Evolutionary conservation across 2,888 invertebrate genomes (phyloP).

Genomic region (Lasius platythorax): DNA sequence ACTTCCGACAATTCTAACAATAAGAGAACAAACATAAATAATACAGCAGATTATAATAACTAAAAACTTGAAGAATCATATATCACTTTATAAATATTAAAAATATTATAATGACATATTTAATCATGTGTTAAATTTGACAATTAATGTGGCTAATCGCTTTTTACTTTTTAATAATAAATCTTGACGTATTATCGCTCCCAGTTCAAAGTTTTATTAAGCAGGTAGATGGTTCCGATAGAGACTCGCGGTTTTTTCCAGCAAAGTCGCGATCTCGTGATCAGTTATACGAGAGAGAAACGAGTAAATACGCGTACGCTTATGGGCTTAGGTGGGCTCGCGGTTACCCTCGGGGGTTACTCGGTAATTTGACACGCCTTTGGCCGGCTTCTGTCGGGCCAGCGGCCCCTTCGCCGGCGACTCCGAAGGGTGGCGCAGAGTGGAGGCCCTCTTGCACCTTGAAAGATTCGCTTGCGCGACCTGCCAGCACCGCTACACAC

Average conservation of each 20-base stretch:
- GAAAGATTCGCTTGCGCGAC: conserved; percentile 69
- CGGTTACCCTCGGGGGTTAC: conserved; percentile 82
- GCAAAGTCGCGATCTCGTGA: conserved; percentile 69
- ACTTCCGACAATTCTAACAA: background rate
- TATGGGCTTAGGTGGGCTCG: conserved; percentile 81
- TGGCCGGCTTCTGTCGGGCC: conserved; percentile 85
- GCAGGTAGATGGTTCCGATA: background rate
- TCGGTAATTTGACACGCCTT: conserved; percentile 84
- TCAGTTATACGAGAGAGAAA: conserved; percentile 66
- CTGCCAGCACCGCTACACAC: conserved; percentile 58
- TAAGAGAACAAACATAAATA: background rate
- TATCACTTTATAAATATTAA: background rate
- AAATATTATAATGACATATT: background rate
- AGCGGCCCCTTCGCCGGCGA: conserved; percentile 82
- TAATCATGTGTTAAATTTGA: background rate
- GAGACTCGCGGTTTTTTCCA: conserved; percentile 44
- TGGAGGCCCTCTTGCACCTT: conserved; percentile 77
- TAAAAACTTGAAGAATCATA: background rate
- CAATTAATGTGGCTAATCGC: background rate
- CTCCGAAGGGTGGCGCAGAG: conserved; percentile 73
- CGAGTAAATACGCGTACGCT: conserved; percentile 76
- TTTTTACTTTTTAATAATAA: background rate
- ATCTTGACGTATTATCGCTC: background rate
- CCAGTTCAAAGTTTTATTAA: conserved; percentile 32
- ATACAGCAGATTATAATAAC: background rate